Percentiles rank a stretch among this genome's conserved stretches.
phyloP scores from a whole-genome alignment of 2,888 invertebrate genomes.

The Pseudolycoriella hygida region DNA sequence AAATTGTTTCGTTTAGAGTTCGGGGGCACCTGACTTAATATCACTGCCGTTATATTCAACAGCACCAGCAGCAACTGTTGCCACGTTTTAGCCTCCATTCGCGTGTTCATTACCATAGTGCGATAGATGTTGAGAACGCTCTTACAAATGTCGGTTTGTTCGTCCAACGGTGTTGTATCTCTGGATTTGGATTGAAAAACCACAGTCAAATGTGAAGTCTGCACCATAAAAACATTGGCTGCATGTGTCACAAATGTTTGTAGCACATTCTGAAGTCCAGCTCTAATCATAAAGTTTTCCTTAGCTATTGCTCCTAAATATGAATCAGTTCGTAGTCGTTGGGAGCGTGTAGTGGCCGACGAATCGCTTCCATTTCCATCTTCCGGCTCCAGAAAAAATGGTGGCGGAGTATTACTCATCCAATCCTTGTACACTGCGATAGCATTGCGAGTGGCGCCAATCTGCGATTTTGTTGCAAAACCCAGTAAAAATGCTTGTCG shows the following conservation, averaged over 20 bases:
- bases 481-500: constrained; percentile 83
- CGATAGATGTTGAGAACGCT: constrained; percentile 89
- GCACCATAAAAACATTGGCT: constrained; percentile 77
- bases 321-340: constrained; percentile 61
- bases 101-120: constrained; percentile 92
- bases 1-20: constrained; percentile 58
- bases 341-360: constrained; percentile 30
- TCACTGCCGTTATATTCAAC: constrained; percentile 79
- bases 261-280: constrained; percentile 51
- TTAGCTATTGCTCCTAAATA: constrained; percentile 69
- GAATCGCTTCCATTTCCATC: constrained; percentile 24
- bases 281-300: constrained; percentile 62
- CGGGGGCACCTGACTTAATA: constrained; percentile 61
- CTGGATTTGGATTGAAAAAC: constrained; percentile 41
- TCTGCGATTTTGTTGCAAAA: constrained; percentile 50
- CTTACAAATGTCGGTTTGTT: constrained; percentile 92
- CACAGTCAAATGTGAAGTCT: constrained; percentile 25
- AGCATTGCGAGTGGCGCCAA: constrained; percentile 71
- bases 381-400: constrained; percentile 58
- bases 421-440: constrained; percentile 90
- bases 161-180: constrained; percentile 56
- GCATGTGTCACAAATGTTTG: constrained; percentile 79
- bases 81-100: constrained; percentile 87
- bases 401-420: constrained; percentile 67
- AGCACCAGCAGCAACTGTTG: constrained; percentile 74